Base-by-base conservation (phyloP, 2,888 invertebrate species). In the Cremastobaeus sp. region DNA sequence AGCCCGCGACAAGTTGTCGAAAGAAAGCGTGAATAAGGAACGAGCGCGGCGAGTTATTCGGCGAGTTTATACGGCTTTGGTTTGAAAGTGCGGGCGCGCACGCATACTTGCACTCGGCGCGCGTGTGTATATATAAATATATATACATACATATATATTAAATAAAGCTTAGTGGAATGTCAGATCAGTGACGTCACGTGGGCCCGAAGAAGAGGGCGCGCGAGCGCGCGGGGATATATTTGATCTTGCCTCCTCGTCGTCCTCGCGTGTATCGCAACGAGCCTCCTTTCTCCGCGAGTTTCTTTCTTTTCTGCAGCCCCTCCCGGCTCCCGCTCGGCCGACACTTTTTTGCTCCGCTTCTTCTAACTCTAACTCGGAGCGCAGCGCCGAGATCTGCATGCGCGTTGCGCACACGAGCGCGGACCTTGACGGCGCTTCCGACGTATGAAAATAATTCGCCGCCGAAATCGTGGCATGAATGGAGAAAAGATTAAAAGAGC, bases 151-250 rank as follows among this genome's bases (percentile, higher is more conserved):
- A n/a, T n/a, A n/a, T n/a, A n/a, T n/a, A 54, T 54, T 64, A 45
- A 41, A 70, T 57, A 68, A 75, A 77, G 76, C 77, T 64, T 65
- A 52, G 68, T 77, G 82, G 79, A 81, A 83, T 82, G 82, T 80
- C 80, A 74, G 78, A 79, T 77, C 76, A 69, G 66, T 83, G 82
- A 82, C 83, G 82, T 83, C 82, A 82, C 77, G 60, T 60, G 76
- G 60, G 76, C 55, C 59, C 60, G 64, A 74, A 66, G 74, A 75
- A 70, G 74, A 72, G 70, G 69, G 60, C 50, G 52, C 52, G 37
- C 48, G 41, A 28, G 30, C 60, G 68, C 69, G 54, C 50, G 57
- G 71, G 74, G 71, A 76, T 54, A 60, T 54, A 60, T 69, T 69
- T 54, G 69, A 69, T 54, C 37, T 60, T 45, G 69, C 52, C 45